Evolutionary conservation across 1,140 invertebrate species (phyloP).

Genomic region (Pachypeltis micranthus): DNA sequence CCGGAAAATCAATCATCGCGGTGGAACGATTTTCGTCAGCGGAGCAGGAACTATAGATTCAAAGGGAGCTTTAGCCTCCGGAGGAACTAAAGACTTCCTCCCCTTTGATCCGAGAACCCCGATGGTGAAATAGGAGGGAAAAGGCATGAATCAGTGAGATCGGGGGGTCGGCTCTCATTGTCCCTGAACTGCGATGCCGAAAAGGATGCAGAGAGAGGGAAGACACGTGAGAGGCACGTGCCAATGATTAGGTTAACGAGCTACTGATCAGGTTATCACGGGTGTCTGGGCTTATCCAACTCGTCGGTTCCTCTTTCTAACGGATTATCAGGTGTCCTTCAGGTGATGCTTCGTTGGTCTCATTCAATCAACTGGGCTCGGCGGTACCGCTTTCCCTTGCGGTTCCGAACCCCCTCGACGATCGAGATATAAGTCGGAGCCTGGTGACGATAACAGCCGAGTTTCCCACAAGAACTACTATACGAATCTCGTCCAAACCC

Average conservation of each 20-base stretch:
- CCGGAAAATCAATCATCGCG: constrained; percentile 6
- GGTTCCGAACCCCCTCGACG: too few relatives aligned
- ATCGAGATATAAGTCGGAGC: too few relatives aligned
- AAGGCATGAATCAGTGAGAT: constrained; percentile 7
- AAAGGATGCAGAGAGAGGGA: neutral
- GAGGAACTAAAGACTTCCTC: constrained; percentile 1
- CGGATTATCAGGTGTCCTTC: constrained; percentile 4
- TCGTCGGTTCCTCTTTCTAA: neutral
- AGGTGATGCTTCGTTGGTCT: neutral
- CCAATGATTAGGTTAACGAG: constrained; percentile 5
- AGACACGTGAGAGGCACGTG: constrained; percentile 1
- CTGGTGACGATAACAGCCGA: too few relatives aligned
- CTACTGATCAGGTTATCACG: constrained; percentile 9
- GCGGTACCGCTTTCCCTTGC: neutral
- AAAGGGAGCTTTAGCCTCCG: neutral
- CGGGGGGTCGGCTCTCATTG: neutral
- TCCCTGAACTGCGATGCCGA: neutral
- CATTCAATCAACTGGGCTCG: neutral
- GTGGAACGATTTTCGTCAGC: neutral
- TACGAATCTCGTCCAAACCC: too few relatives aligned
- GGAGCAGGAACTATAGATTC: neutral
- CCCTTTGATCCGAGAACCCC: neutral
- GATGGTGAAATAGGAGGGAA: neutral
- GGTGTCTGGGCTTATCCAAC: neutral
- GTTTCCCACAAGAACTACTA: too few relatives aligned